These are phyloP conservation scores for Cosmia trapezina DNA, from an alignment of 2,888 invertebrate genomes.

Conservation along the genomic window DNA sequence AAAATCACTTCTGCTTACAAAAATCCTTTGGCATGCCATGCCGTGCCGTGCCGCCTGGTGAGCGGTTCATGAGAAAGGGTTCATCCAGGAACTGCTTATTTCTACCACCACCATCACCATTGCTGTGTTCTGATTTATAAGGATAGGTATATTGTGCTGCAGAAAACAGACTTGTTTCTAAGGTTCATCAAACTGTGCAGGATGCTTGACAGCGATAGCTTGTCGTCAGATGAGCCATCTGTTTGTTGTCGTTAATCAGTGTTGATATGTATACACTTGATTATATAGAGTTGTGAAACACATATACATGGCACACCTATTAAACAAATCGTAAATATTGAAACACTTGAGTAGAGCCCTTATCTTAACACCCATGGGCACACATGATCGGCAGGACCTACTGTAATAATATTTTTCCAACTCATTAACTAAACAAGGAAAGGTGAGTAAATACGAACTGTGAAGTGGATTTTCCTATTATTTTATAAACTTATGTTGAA, in stretches of 20 bases:
- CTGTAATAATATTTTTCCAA: neutral
- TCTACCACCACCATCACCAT: neutral
- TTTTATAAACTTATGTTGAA: neutral
- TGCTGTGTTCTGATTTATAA: neutral
- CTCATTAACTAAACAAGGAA: constrained; percentile 17
- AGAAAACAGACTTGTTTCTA: neutral
- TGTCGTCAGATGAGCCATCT: neutral
- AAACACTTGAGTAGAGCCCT: neutral
- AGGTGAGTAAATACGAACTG: neutral
- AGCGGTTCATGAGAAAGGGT: neutral
- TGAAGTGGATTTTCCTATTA: constrained; percentile 12
- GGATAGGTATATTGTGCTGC: neutral
- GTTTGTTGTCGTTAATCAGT: neutral
- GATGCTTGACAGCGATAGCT: neutral
- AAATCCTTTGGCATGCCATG: neutral
- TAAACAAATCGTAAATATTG: constrained; percentile 21
- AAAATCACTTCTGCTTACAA: neutral
- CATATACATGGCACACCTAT: constrained; percentile 17
- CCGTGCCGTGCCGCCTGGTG: neutral
- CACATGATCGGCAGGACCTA: neutral
- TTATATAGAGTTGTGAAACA: neutral
- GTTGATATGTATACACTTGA: too few species aligned
- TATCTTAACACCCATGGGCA: neutral
- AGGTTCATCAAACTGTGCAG: neutral
- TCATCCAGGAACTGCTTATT: neutral